Evolutionary conservation across 2,797 vertebrate genomes (phyloP).

Genomic region (Pangasius djambal): DNA sequence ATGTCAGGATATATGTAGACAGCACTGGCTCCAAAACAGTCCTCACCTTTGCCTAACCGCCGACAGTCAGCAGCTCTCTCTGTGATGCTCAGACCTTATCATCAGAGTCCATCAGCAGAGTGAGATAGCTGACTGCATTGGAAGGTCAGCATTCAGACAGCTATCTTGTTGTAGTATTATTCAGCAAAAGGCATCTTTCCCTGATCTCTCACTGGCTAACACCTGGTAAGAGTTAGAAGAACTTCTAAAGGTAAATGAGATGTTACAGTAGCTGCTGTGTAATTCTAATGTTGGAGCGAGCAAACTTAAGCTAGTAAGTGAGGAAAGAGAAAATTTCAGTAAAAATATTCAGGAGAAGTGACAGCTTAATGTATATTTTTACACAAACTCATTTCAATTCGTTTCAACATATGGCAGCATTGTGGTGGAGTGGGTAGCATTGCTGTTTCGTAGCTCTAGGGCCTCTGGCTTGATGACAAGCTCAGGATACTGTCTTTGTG

Average conservation of each 20-base stretch:
- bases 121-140: background rate
- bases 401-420: background rate
- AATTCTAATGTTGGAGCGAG: background rate
- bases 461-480: background rate
- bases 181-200: background rate
- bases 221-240: background rate
- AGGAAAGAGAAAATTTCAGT: background rate
- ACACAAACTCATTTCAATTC: background rate
- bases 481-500: background rate
- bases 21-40: background rate
- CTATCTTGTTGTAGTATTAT: background rate
- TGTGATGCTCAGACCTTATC: background rate
- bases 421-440: background rate
- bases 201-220: slow-evolving; percentile 1
- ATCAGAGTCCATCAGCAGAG: background rate
- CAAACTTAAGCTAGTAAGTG: background rate
- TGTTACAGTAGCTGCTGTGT: background rate
- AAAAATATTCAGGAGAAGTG: background rate
- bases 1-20: background rate
- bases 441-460: background rate
- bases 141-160: background rate
- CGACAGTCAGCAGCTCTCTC: background rate
- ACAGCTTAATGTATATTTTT: background rate
- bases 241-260: slow-evolving; percentile 5
- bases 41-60: background rate